phyloP scores from a whole-genome alignment of 1,140 invertebrate genomes.

The Mactra quadrangularis region DNA sequence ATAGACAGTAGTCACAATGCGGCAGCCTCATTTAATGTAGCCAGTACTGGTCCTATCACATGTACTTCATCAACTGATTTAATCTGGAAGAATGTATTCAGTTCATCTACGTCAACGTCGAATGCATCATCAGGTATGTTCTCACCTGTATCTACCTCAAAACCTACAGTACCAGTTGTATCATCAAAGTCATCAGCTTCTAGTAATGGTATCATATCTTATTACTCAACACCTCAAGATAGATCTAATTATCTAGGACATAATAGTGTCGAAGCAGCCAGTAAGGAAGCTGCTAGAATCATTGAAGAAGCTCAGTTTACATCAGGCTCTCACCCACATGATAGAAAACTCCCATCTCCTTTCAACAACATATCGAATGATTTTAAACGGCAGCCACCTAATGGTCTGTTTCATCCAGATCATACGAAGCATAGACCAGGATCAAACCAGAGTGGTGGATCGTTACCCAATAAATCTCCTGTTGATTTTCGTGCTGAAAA shows the following conservation, averaged over 20 bases:
- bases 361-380: conserved; percentile 49
- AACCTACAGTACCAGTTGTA: neutral
- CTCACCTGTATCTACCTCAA: conserved; percentile 20
- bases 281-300: conserved; percentile 44
- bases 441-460: conserved; percentile 7
- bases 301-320: conserved; percentile 40
- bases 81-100: conserved; percentile 34
- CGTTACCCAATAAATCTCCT: conserved; percentile 16
- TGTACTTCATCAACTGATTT: conserved; percentile 5
- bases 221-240: conserved; percentile 39
- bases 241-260: neutral
- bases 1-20: neutral
- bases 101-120: neutral
- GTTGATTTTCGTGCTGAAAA: conserved; percentile 28
- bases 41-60: neutral
- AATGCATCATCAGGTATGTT: neutral
- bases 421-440: neutral
- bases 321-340: neutral
- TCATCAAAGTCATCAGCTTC: neutral
- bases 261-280: conserved; percentile 20
- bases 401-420: neutral
- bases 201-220: conserved; percentile 45
- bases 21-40: neutral
- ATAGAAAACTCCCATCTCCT: conserved; percentile 15
- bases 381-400: conserved; percentile 25